phyloP scores from a whole-genome alignment of 2,113 vertebrate genomes.

The Corythornis madagascariensis region DNA sequence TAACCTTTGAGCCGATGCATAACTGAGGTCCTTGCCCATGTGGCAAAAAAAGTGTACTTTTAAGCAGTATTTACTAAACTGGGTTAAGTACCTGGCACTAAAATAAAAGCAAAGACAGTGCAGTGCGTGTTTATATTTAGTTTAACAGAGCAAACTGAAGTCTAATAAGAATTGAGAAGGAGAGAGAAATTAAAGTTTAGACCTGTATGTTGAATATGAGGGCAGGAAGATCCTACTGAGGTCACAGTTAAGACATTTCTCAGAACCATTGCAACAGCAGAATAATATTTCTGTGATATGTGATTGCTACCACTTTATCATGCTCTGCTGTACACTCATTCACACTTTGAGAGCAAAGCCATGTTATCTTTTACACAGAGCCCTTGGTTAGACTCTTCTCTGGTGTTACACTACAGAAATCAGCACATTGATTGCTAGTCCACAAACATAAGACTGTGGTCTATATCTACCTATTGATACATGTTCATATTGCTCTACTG shows the following conservation, averaged over 20 bases:
- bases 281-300: neutral
- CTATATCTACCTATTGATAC: neutral
- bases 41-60: neutral
- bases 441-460: neutral
- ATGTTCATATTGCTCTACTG: neutral
- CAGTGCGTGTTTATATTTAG: neutral
- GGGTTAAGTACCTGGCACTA: neutral
- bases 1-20: neutral
- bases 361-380: neutral
- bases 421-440: neutral
- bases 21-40: neutral
- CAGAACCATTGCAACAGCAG: neutral
- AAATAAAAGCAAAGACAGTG: neutral
- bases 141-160: neutral
- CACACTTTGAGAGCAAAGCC: neutral
- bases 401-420: neutral
- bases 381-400: neutral
- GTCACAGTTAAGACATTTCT: neutral
- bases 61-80: neutral
- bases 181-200: neutral
- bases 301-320: neutral
- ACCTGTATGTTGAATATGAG: neutral
- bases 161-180: neutral
- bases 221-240: neutral
- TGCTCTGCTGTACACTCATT: fast-evolving